phyloP scores from a whole-genome alignment of 2,888 invertebrate species.

The Athrips mouffetella region DNA sequence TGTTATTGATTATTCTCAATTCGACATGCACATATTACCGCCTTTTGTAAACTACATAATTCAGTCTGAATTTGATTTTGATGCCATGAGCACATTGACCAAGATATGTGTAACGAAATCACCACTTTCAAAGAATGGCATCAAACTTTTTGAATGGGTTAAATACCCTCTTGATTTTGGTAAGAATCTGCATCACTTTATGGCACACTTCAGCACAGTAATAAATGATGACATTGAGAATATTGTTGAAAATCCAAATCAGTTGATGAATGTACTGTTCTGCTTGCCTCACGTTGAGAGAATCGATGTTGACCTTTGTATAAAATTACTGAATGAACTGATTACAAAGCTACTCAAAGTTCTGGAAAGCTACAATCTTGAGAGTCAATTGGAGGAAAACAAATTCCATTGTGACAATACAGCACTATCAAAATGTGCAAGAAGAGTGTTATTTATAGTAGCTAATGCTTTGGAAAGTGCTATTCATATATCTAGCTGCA shows the following conservation, averaged over 20 bases:
- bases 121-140: constrained; percentile 79
- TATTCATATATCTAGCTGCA: constrained; percentile 74
- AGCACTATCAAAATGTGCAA: constrained; percentile 46
- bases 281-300: constrained; percentile 78
- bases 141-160: constrained; percentile 80
- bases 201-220: constrained; percentile 52
- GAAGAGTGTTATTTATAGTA: constrained; percentile 76
- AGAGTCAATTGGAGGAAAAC: constrained; percentile 42
- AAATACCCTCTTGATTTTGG: constrained; percentile 82
- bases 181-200: constrained; percentile 52
- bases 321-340: constrained; percentile 51
- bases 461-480: constrained; percentile 78
- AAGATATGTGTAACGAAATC: constrained; percentile 83
- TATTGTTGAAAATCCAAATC: constrained; percentile 56
- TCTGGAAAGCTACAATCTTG: constrained; percentile 50
- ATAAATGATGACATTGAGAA: constrained; percentile 53
- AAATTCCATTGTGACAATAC: constrained; percentile 53
- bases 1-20: constrained; percentile 81
- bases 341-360: constrained; percentile 45
- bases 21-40: constrained; percentile 85
- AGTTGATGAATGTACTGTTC: constrained; percentile 69
- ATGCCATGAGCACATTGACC: constrained; percentile 79
- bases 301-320: constrained; percentile 53
- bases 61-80: constrained; percentile 71
- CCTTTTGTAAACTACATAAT: constrained; percentile 79